phyloP scores from a whole-genome alignment of 2,888 invertebrate genomes.

The Lithophane leautieri region DNA sequence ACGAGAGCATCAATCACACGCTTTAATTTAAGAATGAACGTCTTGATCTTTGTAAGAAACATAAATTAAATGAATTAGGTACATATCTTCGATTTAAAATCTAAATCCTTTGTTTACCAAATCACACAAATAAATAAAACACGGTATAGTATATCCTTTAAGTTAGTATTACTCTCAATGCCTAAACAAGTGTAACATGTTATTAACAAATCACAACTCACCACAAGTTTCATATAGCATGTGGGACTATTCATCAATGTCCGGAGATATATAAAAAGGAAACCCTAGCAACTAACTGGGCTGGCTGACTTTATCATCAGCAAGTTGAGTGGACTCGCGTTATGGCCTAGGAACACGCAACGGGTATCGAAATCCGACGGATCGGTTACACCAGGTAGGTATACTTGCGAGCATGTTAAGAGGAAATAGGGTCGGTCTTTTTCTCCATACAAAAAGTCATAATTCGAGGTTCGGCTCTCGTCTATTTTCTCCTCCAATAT shows the following conservation, averaged over 20 bases:
- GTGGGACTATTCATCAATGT: constrained; percentile 52
- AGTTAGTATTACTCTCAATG: not conserved
- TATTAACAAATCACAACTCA: constrained; percentile 15
- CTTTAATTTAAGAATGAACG: not conserved
- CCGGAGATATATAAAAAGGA: constrained; percentile 65
- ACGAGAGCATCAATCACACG: not conserved
- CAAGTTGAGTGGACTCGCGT: constrained; percentile 64
- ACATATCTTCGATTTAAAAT: too few species aligned
- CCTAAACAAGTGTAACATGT: not conserved
- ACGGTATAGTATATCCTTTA: not conserved
- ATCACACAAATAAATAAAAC: not conserved
- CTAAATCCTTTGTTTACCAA: not conserved
- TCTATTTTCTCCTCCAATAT: too few species aligned
- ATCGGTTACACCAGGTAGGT: constrained; percentile 45
- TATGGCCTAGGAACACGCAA: constrained; percentile 71
- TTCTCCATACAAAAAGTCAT: too few species aligned
- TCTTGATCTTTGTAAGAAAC: not conserved
- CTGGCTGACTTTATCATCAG: constrained; percentile 72
- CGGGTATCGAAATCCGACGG: constrained; percentile 43
- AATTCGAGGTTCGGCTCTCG: too few species aligned
- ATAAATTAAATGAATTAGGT: not conserved
- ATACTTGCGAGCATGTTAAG: constrained; percentile 5
- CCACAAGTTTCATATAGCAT: constrained; percentile 19
- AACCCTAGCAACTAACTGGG: constrained; percentile 62
- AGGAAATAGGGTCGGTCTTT: too few species aligned